Conservation (phyloP, 2,113 vertebrate species). For the Oreocharis arfaki region DNA sequence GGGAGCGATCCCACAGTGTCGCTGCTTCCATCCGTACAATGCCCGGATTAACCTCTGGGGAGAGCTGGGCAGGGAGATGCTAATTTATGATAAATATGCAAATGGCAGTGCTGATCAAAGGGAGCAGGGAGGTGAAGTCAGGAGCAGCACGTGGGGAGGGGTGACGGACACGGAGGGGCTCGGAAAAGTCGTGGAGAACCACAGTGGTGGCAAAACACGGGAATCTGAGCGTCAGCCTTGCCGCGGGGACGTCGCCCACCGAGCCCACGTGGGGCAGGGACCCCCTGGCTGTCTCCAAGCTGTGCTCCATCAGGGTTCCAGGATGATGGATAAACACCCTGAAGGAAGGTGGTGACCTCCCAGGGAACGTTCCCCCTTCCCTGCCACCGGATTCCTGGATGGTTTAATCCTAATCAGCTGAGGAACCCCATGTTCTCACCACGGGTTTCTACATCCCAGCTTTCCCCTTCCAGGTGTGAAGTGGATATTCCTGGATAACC, state of each 20-base stretch:
- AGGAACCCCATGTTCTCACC: rapidly evolving
- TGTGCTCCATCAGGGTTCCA: neutral
- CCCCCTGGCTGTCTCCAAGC: neutral
- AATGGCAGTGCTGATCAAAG: neutral
- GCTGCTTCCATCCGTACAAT: rapidly evolving
- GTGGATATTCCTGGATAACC: neutral
- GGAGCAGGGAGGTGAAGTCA: neutral
- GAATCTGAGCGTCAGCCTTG: rapidly evolving
- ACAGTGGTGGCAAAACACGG: rapidly evolving
- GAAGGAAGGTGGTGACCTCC: neutral
- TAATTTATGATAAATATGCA: neutral
- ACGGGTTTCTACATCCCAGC: neutral
- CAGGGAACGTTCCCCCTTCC: neutral
- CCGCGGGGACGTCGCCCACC: rapidly evolving
- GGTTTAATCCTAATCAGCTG: neutral
- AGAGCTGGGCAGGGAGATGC: neutral
- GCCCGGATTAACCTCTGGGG: neutral
- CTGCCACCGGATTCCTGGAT: neutral
- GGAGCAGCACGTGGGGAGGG: neutral
- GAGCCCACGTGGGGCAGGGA: rapidly evolving
- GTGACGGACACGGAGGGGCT: rapidly evolving
- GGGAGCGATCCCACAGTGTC: neutral
- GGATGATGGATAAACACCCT: neutral
- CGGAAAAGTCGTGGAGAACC: rapidly evolving
- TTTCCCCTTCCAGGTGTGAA: rapidly evolving